Conservation (phyloP, 2,888 invertebrate species). For the Siphlonurus alternatus region DNA sequence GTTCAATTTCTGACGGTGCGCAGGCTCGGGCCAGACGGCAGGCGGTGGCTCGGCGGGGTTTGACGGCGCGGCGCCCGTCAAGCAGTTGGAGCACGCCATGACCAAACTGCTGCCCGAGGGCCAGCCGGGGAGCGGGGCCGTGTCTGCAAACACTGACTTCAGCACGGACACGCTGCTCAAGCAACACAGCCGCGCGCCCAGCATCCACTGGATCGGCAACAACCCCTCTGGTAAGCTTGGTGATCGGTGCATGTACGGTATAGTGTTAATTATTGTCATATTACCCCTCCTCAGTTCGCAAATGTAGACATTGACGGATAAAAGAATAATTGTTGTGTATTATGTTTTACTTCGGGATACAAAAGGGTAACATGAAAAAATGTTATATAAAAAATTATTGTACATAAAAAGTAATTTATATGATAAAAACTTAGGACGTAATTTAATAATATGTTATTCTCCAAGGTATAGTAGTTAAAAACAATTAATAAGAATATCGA, state of each 20-base stretch:
- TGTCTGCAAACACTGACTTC: constrained; percentile 35
- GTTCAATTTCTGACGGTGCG: background rate
- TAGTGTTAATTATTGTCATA: background rate
- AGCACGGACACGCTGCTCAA: constrained; percentile 71
- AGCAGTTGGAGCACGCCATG: constrained; percentile 92
- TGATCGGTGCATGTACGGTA: too few species aligned
- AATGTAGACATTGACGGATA: too few species aligned
- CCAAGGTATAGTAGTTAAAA: too few species aligned
- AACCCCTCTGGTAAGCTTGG: background rate
- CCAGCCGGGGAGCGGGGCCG: constrained; percentile 28
- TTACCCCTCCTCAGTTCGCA: background rate
- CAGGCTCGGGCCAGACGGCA: background rate
- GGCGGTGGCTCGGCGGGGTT: constrained; percentile 14
- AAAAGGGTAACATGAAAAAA: too few species aligned
- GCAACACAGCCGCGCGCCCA: constrained; percentile 56
- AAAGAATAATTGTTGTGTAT: too few species aligned
- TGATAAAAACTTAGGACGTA: too few species aligned
- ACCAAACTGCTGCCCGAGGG: constrained; percentile 63
- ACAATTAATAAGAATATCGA: too few species aligned
- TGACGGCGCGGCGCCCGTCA: constrained; percentile 44
- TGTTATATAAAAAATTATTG: too few species aligned
- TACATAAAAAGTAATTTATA: too few species aligned
- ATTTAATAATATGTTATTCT: too few species aligned
- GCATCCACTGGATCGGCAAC: constrained; percentile 81
- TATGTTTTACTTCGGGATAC: too few species aligned